These are phyloP conservation scores for Aphyosemion australe DNA, from an alignment of 2,113 vertebrate genomes.

Conservation along the genomic window DNA sequence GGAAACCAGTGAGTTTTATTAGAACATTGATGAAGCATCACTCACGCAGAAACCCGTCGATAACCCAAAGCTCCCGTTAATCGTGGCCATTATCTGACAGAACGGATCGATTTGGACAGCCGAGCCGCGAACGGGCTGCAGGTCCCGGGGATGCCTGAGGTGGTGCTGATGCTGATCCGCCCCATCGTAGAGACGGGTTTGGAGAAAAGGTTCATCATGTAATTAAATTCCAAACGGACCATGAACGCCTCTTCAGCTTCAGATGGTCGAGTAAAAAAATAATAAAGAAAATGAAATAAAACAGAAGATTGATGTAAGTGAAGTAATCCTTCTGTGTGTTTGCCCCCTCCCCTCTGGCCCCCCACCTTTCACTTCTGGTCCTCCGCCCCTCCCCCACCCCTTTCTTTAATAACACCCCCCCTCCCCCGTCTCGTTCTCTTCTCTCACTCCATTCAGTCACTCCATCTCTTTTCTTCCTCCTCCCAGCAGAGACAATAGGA, in stretches of 20 bases:
- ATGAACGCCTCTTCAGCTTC: background rate
- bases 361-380: slow-evolving; percentile 37
- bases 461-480: slow-evolving; percentile 43
- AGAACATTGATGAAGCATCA: background rate
- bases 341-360: slow-evolving; percentile 15
- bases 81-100: background rate
- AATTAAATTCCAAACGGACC: no score
- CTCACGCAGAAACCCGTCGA: background rate
- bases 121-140: background rate
- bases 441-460: slow-evolving; percentile 8
- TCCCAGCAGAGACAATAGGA: slow-evolving; percentile 3
- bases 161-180: no score
- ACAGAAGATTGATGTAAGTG: background rate
- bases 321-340: background rate
- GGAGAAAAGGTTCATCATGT: no score
- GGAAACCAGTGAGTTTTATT: background rate
- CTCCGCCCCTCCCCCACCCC: slow-evolving; percentile 45
- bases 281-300: background rate
- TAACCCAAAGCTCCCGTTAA: background rate
- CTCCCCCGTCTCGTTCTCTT: slow-evolving; percentile 4
- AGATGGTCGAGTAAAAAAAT: background rate
- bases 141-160: no score
- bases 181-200: no score
- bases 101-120: background rate
- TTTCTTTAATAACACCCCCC: slow-evolving; percentile 20